Conservation (phyloP, 2,113 vertebrate genomes). For the Antechinus flavipes region DNA sequence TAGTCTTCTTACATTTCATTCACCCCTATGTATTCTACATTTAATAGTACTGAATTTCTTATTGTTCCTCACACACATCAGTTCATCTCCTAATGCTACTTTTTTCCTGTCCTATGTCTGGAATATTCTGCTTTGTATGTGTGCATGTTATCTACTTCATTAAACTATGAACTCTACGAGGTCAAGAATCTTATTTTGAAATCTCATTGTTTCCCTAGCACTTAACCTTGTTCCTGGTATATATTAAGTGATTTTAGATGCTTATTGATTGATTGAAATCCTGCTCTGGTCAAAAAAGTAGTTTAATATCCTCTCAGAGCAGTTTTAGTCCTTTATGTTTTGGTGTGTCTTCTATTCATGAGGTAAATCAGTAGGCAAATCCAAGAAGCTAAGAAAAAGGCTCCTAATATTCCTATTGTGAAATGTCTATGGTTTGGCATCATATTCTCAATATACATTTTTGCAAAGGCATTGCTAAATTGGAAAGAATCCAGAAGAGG, state of each 20-base stretch:
- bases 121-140: no score
- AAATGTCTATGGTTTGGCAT: not conserved
- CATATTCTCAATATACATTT: not conserved
- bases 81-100: not conserved
- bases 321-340: not conserved
- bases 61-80: not conserved
- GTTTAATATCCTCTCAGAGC: not conserved
- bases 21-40: not conserved
- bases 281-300: not conserved
- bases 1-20: not conserved
- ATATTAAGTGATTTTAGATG: not conserved
- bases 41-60: not conserved
- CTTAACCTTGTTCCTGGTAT: not conserved
- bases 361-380: not conserved
- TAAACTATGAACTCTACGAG: not conserved
- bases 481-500: not conserved
- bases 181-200: not conserved
- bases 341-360: not conserved
- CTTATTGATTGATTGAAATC: not conserved
- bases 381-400: not conserved
- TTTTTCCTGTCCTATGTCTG: not conserved
- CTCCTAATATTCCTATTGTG: no score
- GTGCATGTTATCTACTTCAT: not conserved
- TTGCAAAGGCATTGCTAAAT: not conserved
- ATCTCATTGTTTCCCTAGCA: not conserved